Base-by-base conservation (phyloP, 2,888 invertebrate species). In the Monochamus alternatus region DNA sequence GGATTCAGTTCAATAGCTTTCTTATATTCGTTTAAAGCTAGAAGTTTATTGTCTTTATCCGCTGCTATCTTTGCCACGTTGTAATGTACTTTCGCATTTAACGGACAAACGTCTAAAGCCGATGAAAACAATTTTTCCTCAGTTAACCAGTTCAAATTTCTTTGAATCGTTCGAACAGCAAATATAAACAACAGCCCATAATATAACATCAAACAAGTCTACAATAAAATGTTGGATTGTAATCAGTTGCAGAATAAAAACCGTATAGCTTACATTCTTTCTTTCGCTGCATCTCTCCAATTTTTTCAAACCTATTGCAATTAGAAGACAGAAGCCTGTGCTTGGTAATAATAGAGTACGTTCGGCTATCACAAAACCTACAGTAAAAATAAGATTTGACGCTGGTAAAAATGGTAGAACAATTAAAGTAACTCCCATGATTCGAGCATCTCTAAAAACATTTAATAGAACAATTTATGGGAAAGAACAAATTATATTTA, bases 11-110 rank as follows among this genome's bases (percentile, higher is more conserved):
- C 86, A 30, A 89, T 86, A 2, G 89, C 89, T 77, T 81, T 86
- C 80, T 93, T 93, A 88, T 98, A 98, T 87, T 96, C 94, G 38
- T 89, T 84, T 73, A 97, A 91, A 0, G 98, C 98, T 82, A 92
- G 90, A 14, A 90, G 88, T 62, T 90, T 90, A 77, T 95, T 90
- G 7, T 95, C 93, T 47, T 90, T 90, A 84, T 97, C 97, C 0
- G 95, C 95, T 12, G 95, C 93, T 76, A 94, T 93, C 88, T 98
- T 98, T 0, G 95, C 98, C 70, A 98, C 93, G 88, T 99, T 99
- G 87, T 98, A 99, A 83, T 92, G 94, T 3, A 95, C 95, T 92
- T 98, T 99, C 30, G 98, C 98, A 90, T 98, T 98, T 64, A 94
- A 90, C 0, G 98, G 98, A 86, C 98, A 99, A 14, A 98, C 96